Conservation (phyloP, 2,888 invertebrate genomes). For the Agrotis clavis region DNA sequence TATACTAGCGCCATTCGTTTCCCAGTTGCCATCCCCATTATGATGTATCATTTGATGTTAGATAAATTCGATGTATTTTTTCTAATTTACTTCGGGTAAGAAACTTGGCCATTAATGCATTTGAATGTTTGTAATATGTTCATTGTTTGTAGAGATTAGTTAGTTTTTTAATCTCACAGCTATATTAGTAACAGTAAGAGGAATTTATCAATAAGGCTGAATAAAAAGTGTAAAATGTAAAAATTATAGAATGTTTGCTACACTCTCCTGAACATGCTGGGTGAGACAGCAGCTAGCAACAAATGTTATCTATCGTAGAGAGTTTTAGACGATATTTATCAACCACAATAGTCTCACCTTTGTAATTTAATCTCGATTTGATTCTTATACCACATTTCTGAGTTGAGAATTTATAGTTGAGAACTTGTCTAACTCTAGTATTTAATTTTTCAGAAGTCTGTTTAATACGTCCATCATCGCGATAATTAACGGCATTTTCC, state of each 20-base stretch:
- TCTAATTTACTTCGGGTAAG: slow-evolving; percentile 17
- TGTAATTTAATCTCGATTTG: slow-evolving; percentile 32
- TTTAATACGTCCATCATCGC: too few relatives aligned
- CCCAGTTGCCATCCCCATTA: too few relatives aligned
- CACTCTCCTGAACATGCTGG: slow-evolving; percentile 12
- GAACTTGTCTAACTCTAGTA: background rate
- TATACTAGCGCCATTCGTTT: too few relatives aligned
- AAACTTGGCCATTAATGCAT: slow-evolving; percentile 57
- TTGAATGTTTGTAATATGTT: slow-evolving; percentile 44
- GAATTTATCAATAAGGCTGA: slow-evolving; percentile 65
- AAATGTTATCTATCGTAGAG: slow-evolving; percentile 28
- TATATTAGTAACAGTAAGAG: slow-evolving; percentile 30
- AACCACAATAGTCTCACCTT: slow-evolving; percentile 21
- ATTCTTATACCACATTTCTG: background rate
- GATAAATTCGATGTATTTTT: slow-evolving; percentile 16
- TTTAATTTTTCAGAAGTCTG: background rate
- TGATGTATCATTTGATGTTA: slow-evolving; percentile 20
- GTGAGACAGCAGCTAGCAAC: slow-evolving; percentile 9
- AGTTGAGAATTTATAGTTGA: background rate
- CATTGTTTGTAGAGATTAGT: slow-evolving; percentile 27
- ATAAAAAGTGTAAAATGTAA: slow-evolving; percentile 19
- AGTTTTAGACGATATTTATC: slow-evolving; percentile 49
- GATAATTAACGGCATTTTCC: too few relatives aligned
- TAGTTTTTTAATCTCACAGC: slow-evolving; percentile 24
- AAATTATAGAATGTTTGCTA: slow-evolving; percentile 27